A percentile compares a stretch with the other conserved stretches of the same genome.
Evolutionary conservation across 2,888 invertebrate species (phyloP).

Genomic region (Rhaphigaster nebulosa): DNA sequence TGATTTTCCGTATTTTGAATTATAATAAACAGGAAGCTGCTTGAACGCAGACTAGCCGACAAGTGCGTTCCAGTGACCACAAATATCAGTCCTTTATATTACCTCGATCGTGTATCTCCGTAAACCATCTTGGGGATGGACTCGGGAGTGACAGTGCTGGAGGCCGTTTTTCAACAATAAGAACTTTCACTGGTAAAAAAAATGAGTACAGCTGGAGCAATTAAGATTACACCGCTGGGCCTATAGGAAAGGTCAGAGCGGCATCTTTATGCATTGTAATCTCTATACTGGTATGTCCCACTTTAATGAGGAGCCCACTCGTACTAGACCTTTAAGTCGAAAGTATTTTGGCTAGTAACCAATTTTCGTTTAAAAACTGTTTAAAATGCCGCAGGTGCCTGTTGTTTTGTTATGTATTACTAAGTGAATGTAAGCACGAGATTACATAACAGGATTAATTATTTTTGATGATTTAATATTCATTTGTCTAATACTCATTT

Average conservation of each 20-base stretch:
- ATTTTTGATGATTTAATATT: too few species aligned
- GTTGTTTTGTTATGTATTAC: neutral
- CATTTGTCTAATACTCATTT: too few species aligned
- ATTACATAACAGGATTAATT: too few species aligned
- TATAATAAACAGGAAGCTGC: too few species aligned
- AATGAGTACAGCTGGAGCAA: neutral
- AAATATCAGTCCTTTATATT: neutral
- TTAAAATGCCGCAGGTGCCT: neutral
- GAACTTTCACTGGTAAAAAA: neutral
- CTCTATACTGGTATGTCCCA: neutral
- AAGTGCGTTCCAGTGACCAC: neutral
- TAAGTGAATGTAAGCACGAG: too few species aligned
- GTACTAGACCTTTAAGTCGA: neutral
- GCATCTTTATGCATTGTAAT: slow-evolving; percentile 11
- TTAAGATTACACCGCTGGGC: neutral
- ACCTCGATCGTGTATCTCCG: neutral
- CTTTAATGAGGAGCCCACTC: neutral
- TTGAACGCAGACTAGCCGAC: neutral
- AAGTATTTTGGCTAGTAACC: neutral
- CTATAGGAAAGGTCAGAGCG: neutral
- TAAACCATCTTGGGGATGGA: neutral
- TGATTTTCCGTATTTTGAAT: too few species aligned
- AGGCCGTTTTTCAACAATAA: neutral
- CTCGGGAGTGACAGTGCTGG: neutral
- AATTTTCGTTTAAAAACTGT: neutral